Conservation (phyloP, 1,140 invertebrate genomes). For the Calephelis nemesis region DNA sequence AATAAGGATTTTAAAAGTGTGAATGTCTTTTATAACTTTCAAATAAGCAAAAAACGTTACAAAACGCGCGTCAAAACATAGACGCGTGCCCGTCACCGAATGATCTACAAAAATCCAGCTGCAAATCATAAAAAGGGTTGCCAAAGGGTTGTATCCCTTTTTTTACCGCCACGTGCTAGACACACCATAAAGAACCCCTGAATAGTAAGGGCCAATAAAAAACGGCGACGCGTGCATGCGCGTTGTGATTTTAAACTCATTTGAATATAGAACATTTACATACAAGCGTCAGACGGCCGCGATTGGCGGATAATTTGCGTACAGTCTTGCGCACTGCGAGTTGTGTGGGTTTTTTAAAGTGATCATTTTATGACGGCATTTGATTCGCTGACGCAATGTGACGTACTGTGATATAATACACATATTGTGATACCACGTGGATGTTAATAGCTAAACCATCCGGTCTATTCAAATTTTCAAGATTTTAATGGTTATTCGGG, state of each 20-base stretch:
- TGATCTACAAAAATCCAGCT: conserved; percentile 57
- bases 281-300: conserved; percentile 39
- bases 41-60: conserved; percentile 21
- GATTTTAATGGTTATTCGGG: too few relatives aligned
- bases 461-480: too few relatives aligned
- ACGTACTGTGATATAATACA: too few relatives aligned
- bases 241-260: conserved; percentile 73
- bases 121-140: conserved; percentile 66
- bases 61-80: conserved; percentile 46
- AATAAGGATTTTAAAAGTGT: background rate
- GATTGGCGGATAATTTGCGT: conserved; percentile 58
- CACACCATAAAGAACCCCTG: conserved; percentile 43
- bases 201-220: conserved; percentile 65
- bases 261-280: conserved; percentile 74
- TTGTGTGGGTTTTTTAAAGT: conserved; percentile 39
- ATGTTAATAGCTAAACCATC: too few relatives aligned
- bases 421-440: too few relatives aligned
- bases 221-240: conserved; percentile 65
- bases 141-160: conserved; percentile 35
- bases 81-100: conserved; percentile 46
- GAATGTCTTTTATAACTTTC: background rate
- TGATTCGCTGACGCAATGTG: conserved; percentile 50
- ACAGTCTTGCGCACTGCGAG: conserved; percentile 55
- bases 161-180: conserved; percentile 33
- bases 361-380: conserved; percentile 42